Conservation (phyloP, 2,113 vertebrate species). For the Aldabrachelys gigantea region DNA sequence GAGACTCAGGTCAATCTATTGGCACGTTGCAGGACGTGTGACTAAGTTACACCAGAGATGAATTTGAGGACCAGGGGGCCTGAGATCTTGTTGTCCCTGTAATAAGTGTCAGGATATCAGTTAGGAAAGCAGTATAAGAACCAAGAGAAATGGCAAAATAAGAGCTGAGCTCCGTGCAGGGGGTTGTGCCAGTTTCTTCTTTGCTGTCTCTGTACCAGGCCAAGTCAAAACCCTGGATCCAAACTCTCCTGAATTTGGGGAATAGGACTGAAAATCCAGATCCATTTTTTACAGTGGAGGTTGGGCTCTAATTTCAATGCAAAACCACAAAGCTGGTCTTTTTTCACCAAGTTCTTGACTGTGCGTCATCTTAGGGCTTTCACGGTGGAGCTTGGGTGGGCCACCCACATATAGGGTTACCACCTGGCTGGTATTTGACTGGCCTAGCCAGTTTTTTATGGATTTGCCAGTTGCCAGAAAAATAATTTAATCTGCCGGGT, state of each 20-base stretch:
- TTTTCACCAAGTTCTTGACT: not conserved
- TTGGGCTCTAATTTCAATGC: not conserved
- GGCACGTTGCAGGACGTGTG: not conserved
- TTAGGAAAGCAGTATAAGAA: not conserved
- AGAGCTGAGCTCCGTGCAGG: not conserved
- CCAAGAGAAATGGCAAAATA: not conserved
- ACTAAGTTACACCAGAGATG: not conserved
- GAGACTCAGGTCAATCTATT: not conserved
- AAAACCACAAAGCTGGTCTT: not conserved
- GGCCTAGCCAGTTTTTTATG: no score
- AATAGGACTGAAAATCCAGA: not conserved
- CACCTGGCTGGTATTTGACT: no score
- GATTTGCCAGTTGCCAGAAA: no score
- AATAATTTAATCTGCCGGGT: no score
- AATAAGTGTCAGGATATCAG: not conserved
- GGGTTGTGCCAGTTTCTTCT: not conserved
- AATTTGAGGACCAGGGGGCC: not conserved
- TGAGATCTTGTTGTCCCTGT: not conserved
- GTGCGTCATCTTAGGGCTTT: not conserved
- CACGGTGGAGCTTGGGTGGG: not conserved
- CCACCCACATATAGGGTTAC: not conserved
- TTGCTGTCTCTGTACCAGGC: not conserved
- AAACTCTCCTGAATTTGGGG: not conserved
- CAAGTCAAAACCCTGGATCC: not conserved
- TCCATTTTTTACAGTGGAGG: not conserved